These are phyloP conservation scores for Drosophila navojoa DNA, from an alignment of 1,140 invertebrate species.

Conservation along the genomic window DNA sequence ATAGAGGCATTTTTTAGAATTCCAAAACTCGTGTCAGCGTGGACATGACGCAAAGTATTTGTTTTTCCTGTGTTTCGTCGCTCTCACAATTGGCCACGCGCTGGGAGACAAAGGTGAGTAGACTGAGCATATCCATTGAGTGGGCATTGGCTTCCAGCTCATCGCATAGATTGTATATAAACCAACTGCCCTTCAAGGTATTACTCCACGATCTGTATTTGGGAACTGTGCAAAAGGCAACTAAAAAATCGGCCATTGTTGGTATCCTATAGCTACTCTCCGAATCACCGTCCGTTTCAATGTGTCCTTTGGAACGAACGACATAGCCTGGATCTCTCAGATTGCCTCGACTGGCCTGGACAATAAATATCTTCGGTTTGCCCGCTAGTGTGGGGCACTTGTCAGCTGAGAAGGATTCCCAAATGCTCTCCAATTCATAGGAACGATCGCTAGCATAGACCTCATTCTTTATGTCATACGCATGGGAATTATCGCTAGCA, in stretches of 20 bases:
- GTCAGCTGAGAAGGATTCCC: conserved; percentile 93
- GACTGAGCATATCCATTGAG: conserved; percentile 91
- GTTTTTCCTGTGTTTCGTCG: conserved; percentile 94
- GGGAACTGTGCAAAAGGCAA: conserved; percentile 95
- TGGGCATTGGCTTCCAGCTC: conserved; percentile 89
- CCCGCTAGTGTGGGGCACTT: conserved; percentile 93
- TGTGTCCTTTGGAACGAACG: conserved; percentile 65
- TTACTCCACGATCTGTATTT: conserved; percentile 97
- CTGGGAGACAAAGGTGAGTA: conserved; percentile 94
- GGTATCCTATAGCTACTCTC: conserved; percentile 91
- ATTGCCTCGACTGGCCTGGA: conserved; percentile 95
- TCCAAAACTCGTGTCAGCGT: conserved; percentile 92
- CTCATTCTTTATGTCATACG: conserved; percentile 94
- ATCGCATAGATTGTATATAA: conserved; percentile 94
- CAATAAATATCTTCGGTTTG: conserved; percentile 96
- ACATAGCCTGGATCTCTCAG: conserved; percentile 90
- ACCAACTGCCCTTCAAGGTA: conserved; percentile 95
- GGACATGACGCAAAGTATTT: conserved; percentile 95
- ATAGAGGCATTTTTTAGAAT: too few species aligned
- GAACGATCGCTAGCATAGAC: conserved; percentile 85
- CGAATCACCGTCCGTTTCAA: conserved; percentile 88
- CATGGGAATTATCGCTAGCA: conserved; percentile 86
- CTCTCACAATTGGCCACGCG: conserved; percentile 95
- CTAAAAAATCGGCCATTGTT: conserved; percentile 94
- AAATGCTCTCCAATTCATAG: conserved; percentile 91